phyloP scores from a whole-genome alignment of 2,888 invertebrate species.

The Syritta pipiens region DNA sequence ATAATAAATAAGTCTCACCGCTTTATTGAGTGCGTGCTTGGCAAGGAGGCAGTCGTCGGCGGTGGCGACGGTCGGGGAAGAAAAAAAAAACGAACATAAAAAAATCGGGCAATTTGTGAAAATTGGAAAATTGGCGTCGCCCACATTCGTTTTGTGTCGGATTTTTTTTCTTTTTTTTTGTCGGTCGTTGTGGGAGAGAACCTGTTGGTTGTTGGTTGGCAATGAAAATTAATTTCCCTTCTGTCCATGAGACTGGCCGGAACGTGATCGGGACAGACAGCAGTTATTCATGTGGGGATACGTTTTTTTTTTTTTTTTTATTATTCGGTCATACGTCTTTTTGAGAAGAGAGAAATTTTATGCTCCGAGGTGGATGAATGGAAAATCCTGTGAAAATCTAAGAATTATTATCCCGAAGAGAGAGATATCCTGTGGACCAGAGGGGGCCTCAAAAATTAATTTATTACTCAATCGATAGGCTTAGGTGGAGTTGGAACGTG shows the following conservation, averaged over 20 bases:
- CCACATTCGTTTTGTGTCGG: constrained; percentile 1
- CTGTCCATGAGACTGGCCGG: constrained; percentile 1
- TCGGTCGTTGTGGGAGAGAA: neutral
- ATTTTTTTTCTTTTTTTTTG: neutral
- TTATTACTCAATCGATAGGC: constrained; percentile 38
- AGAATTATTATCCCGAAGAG: constrained; percentile 2
- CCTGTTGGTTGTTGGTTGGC: constrained; percentile 35
- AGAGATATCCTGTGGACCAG: constrained; percentile 3
- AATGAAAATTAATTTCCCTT: constrained; percentile 37
- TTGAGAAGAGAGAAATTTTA: no score
- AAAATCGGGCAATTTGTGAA: constrained; percentile 39
- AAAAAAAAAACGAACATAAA: neutral
- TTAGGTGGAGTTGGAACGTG: neutral
- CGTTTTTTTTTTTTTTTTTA: no score
- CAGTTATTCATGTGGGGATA: constrained; percentile 21
- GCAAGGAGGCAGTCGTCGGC: no score
- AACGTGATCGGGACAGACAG: constrained; percentile 19
- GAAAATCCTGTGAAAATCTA: constrained; percentile 9
- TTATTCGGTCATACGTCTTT: constrained; percentile 28
- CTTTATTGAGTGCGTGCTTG: constrained; percentile 39
- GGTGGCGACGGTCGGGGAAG: neutral
- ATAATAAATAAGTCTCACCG: constrained; percentile 37
- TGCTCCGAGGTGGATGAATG: neutral
- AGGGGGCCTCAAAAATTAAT: constrained; percentile 23
- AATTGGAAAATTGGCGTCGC: constrained; percentile 38